Percentiles rank a stretch among this genome's conserved stretches.
Evolutionary conservation across 2,113 vertebrate species (phyloP).

Genomic region (Neoarius graeffei): DNA sequence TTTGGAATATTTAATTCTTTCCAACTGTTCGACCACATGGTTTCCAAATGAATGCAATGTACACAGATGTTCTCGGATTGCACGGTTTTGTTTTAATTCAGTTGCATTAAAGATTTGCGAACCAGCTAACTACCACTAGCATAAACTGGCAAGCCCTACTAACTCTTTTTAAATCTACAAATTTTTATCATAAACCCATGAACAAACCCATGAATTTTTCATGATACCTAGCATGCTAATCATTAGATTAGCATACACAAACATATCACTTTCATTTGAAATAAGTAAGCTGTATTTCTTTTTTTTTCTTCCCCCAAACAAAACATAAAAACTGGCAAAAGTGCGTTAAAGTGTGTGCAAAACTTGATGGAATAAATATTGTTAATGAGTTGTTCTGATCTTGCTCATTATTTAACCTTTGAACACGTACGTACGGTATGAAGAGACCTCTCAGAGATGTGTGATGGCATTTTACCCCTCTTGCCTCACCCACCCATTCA

Average conservation of each 20-base stretch:
- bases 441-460: not conserved
- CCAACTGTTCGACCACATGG: not conserved
- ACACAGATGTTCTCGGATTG: not conserved
- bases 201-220: not conserved
- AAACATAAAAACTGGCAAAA: not conserved
- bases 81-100: not conserved
- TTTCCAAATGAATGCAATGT: not conserved
- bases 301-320: not conserved
- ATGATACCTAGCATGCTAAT: not conserved
- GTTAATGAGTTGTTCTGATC: not conserved
- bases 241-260: not conserved
- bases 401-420: not conserved
- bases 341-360: not conserved
- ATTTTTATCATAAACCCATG: not conserved
- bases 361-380: not conserved
- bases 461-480: not conserved
- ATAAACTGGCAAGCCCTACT: not conserved
- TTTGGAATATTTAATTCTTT: not conserved
- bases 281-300: not conserved
- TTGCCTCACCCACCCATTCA: constrained; percentile 60
- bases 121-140: not conserved
- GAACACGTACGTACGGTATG: not conserved
- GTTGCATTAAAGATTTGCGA: not conserved
- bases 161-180: not conserved
- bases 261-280: not conserved